Base-by-base conservation (phyloP, 2,113 vertebrate genomes). In the Dissostichus mawsoni region DNA sequence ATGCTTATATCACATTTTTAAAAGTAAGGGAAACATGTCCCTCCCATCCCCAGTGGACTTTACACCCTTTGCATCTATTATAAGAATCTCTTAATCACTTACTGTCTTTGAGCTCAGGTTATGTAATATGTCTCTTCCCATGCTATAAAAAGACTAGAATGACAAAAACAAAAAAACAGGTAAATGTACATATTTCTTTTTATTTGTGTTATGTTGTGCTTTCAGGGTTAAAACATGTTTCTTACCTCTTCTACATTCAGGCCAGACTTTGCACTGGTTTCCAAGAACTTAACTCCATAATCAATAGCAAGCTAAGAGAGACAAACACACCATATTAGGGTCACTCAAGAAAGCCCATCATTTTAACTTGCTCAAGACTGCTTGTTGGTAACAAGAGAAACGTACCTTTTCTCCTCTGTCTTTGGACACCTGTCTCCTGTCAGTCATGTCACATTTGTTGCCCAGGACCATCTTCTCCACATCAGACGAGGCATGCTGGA, bases 31-130 rank as follows among this genome's bases (percentile, higher is more conserved):
- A 8, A 41, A 41, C 23, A 13, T 18, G 3, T 11, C 4, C 29
- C 53, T 29, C 6, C 50, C 11, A 36, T 5, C 45, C 45, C 18
- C 8, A 11, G 5, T 41, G 2, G 36, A 61, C 10, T n/a, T 17
- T 5, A 65, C 8, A 3, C 6, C 20, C 33, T 7, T 33, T 18
- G 33, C n/a, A 74, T 80, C 3, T 18, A n/a, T 63, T 53, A 33
- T 44, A 57, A 17, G 50, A 68, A 57, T 29, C 2, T 2, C 36
- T 25, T 18, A 3, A 58, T 12, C 14, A 84, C 97, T 94, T 95
- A 99, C 98, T 91, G 97, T 98, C 96, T 99, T 99, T 92, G 96
- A 97, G 96, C 97, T 98, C 88, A 99, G 97, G 87, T 98, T 98
- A 91, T 97, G 96, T 95, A 99, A 96, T 89, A 99, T 99, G 93